phyloP scores from a whole-genome alignment of 2,888 invertebrate species.

The Leptopilina myrica region DNA sequence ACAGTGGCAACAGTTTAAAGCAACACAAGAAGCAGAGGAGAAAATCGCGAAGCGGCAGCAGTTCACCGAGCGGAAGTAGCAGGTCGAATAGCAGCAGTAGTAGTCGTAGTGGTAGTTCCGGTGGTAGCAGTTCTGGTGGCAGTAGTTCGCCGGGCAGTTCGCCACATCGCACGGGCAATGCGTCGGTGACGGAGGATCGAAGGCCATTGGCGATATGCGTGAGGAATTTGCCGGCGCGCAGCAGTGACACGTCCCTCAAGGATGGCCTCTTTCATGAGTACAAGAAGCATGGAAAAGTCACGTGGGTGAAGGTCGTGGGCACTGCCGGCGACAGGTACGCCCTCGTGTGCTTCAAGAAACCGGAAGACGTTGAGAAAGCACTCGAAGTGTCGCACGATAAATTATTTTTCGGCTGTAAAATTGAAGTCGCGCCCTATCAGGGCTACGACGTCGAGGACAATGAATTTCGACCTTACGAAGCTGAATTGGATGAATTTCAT shows the following conservation, averaged over 20 bases:
- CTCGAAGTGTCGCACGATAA: conserved; percentile 97
- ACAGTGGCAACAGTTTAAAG: conserved; percentile 74
- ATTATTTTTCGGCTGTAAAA: conserved; percentile 97
- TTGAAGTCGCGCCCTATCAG: conserved; percentile 95
- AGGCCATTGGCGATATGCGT: conserved; percentile 94
- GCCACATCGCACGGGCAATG: conserved; percentile 76
- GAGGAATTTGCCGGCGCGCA: conserved; percentile 91
- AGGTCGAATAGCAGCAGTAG: conserved; percentile 78
- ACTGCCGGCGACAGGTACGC: conserved; percentile 95
- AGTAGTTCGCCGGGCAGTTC: conserved; percentile 80
- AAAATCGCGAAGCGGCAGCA: conserved; percentile 74
- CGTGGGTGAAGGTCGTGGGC: conserved; percentile 95
- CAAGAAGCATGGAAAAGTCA: conserved; percentile 98
- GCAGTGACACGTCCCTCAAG: conserved; percentile 95
- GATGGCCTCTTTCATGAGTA: conserved; percentile 99
- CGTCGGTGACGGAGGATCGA: conserved; percentile 82
- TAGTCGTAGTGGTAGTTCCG: conserved; percentile 78
- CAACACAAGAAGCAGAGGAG: conserved; percentile 75
- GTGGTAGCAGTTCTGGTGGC: conserved; percentile 78
- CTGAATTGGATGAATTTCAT: conserved; percentile 97
- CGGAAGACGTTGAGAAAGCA: conserved; percentile 97
- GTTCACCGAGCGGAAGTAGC: conserved; percentile 76
- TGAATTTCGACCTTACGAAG: conserved; percentile 92
- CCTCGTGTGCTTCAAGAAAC: conserved; percentile 96
- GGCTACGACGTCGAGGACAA: conserved; percentile 91